Evolutionary conservation across 1,140 invertebrate species (phyloP).

Genomic region (Conus betulinus): DNA sequence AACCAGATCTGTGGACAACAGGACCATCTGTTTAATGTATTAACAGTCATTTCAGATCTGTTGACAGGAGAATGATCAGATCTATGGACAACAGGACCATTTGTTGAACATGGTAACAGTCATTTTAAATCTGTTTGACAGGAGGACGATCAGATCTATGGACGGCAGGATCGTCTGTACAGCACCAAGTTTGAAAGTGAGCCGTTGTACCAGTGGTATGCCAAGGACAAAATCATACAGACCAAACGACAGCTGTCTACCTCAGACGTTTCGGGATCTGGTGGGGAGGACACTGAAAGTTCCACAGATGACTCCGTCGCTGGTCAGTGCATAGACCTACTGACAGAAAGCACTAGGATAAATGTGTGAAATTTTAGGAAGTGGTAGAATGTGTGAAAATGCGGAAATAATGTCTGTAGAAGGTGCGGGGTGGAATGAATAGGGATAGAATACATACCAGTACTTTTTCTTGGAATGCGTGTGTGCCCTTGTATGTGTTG

Average conservation of each 20-base stretch:
- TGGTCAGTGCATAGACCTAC: not conserved
- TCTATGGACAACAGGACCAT: too few species aligned
- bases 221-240: slow-evolving; percentile 60
- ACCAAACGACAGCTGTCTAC: slow-evolving; percentile 53
- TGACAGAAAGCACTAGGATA: not conserved
- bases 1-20: too few species aligned
- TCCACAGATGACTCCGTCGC: not conserved
- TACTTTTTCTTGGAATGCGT: too few species aligned
- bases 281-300: slow-evolving; percentile 42
- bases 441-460: too few species aligned
- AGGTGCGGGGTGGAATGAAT: too few species aligned
- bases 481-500: not conserved
- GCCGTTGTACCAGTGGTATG: slow-evolving; percentile 69
- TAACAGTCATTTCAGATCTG: too few species aligned
- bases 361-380: not conserved
- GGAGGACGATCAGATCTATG: slow-evolving; percentile 67
- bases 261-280: slow-evolving; percentile 37
- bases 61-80: too few species aligned
- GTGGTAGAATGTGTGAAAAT: not conserved
- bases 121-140: not conserved
- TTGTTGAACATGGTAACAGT: not conserved
- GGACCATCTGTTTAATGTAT: too few species aligned
- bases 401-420: not conserved
- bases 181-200: slow-evolving; percentile 64
- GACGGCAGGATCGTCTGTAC: slow-evolving; percentile 48